Base-by-base conservation (phyloP, 2,888 invertebrate genomes). In the Carpatolechia fugitivella region DNA sequence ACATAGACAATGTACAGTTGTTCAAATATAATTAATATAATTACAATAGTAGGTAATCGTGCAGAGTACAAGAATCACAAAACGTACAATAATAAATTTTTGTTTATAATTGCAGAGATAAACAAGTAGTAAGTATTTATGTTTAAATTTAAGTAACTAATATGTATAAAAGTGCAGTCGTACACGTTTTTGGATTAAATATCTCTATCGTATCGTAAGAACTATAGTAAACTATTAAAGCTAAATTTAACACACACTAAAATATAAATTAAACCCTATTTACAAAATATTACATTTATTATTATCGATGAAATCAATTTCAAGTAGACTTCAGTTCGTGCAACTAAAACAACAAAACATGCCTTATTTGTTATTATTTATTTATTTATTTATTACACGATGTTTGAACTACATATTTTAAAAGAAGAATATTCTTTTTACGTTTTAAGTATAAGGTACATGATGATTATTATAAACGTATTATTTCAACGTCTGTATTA, bases 201-300 rank as follows among this genome's bases (percentile, higher is more conserved):
- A 73, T 76, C 75, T 50, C 13, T 36, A 13, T 65, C 60, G 62
- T 70, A 70, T 74, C 74, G 0, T 20, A 18, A 44, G n/a, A 62
- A 63, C 80, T 82, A 83, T 64, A 68, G 68, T 83, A 84, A 84
- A 73, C 87, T 88, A 89, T 89, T 90, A 90, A 90, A 90, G 89
- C 88, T 90, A 85, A 85, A 67, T 74, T 73, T 82, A 83, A 83
- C 74, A 81, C 78, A 68, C 74, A 63, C 72, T 76, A 75, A 65
- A 71, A 71, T 76, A 88, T 87, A 88, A 89, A 85, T 88, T 85
- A 86, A 77, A 72, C 68, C 72, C 2, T 88, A 87, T 89, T 80
- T 89, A 90, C 87, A 89, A 85, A 85, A 86, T 85, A 85, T 87
- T 88, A 89, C 88, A 89, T 71, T 24, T 24, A 35, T 54, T 48